Percentiles rank a stretch among this genome's conserved stretches.
Evolutionary conservation across 2,888 invertebrate species (phyloP).

Genomic region (Stomorhina lunata): DNA sequence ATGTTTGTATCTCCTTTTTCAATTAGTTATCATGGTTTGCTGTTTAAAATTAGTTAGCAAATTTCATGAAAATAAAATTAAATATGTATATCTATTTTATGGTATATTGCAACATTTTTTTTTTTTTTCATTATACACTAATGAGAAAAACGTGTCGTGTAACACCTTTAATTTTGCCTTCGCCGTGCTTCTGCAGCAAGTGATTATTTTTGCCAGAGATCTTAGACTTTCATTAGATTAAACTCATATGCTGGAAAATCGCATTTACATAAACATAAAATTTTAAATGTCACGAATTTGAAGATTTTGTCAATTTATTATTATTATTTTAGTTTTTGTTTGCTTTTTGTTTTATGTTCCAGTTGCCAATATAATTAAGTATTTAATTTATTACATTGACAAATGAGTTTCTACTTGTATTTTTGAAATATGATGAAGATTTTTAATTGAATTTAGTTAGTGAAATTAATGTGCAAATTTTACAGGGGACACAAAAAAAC

Average conservation of each 20-base stretch:
- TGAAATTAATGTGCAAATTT: too few relatives aligned
- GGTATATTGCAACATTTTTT: constrained; percentile 15
- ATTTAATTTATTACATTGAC: background rate
- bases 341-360: background rate
- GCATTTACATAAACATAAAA: constrained; percentile 16
- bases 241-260: background rate
- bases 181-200: constrained; percentile 25
- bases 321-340: too few relatives aligned
- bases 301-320: background rate
- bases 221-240: background rate
- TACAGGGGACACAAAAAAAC: too few relatives aligned
- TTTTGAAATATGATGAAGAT: too few relatives aligned
- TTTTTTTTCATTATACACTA: background rate
- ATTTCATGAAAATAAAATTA: background rate
- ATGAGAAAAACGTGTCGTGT: constrained; percentile 56
- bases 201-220: background rate
- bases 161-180: constrained; percentile 32
- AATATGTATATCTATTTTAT: background rate
- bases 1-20: background rate
- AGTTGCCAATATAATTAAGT: background rate
- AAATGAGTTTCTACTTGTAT: too few relatives aligned
- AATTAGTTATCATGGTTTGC: constrained; percentile 1
- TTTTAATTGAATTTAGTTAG: too few relatives aligned
- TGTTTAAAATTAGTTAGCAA: constrained; percentile 1
- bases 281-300: constrained; percentile 57